A percentile compares a stretch with the other conserved stretches of the same genome.
phyloP scores from a whole-genome alignment of 2,797 vertebrate species.

The Brachymystax lenok region DNA sequence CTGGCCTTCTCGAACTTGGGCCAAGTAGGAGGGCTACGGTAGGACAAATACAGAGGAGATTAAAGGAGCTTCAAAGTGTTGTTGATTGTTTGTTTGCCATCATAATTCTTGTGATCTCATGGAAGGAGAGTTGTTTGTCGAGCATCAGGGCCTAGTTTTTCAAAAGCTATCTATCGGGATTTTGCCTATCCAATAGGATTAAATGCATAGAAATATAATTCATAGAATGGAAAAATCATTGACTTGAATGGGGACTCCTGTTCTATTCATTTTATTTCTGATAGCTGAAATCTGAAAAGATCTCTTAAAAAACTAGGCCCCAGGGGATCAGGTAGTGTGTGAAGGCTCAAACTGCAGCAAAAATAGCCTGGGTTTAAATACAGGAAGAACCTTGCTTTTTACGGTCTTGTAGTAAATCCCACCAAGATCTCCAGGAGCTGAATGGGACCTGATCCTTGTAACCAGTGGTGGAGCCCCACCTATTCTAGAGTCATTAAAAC shows the following conservation, averaged over 20 bases:
- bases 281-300: conserved; percentile 33
- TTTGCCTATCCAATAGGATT: too few species aligned
- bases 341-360: conserved; percentile 6
- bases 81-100: conserved; percentile 71
- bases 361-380: neutral
- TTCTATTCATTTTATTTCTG: too few species aligned
- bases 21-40: conserved; percentile 54
- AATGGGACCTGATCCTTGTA: neutral
- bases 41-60: conserved; percentile 60
- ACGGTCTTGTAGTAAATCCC: neutral
- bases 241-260: too few species aligned
- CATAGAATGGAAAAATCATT: too few species aligned
- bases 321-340: conserved; percentile 16
- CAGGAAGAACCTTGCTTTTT: neutral
- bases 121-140: conserved; percentile 47
- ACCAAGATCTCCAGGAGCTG: neutral
- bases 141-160: conserved; percentile 2
- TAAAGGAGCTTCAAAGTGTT: conserved; percentile 70
- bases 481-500: neutral
- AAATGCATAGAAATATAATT: too few species aligned
- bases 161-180: too few species aligned
- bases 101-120: conserved; percentile 71
- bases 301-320: conserved; percentile 56
- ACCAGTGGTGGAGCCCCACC: neutral
- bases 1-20: conserved; percentile 48